Base-by-base conservation (phyloP, 2,797 vertebrate genomes). In the Antrozous pallidus region DNA sequence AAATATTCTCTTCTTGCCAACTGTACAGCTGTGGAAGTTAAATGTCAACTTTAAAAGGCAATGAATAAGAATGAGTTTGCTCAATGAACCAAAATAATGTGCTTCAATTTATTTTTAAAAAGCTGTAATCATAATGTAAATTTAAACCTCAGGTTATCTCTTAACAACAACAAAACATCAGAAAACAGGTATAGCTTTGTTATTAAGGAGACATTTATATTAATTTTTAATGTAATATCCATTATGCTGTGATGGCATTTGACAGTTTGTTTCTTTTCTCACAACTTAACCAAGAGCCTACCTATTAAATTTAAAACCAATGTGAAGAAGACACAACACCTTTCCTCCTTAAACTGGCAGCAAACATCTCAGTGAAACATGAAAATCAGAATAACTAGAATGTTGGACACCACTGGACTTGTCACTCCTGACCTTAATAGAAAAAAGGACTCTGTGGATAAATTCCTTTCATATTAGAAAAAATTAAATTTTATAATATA, bases 61-160 rank as follows among this genome's bases (percentile, higher is more conserved):
- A 94, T 96, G 96, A 96, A 97, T 96, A 96, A 96, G 82, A 97
- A 97, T 96, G 81, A 96, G 73, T 95, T 97, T 97, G 96, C 49
- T 97, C 92, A 96, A 54, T 96, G 78, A 75, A 94, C 93, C 94
- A 95, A 96, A 96, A 88, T 95, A 94, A 94, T 93, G 85, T 90
- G 75, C 84, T 94, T 93, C 45, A 67, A 87, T 26, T 94, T 94
- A 89, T 90, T n/a, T n/a, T n/a, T n/a, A n/a, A 85, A 95, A 95
- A 92, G 74, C 47, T 96, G 16, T 88, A 95, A 95, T 95, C 73
- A 91, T 96, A 96, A 94, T 93, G 67, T 90, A 94, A 96, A 94
- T 95, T 89, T 94, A 90, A 94, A 88, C 70, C 91, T 95, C 69
- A 92, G 33, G 65, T 93, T 91, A 95, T 38, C 51, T 86, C 71